phyloP scores from a whole-genome alignment of 2,797 vertebrate species.

The Callimico goeldii region DNA sequence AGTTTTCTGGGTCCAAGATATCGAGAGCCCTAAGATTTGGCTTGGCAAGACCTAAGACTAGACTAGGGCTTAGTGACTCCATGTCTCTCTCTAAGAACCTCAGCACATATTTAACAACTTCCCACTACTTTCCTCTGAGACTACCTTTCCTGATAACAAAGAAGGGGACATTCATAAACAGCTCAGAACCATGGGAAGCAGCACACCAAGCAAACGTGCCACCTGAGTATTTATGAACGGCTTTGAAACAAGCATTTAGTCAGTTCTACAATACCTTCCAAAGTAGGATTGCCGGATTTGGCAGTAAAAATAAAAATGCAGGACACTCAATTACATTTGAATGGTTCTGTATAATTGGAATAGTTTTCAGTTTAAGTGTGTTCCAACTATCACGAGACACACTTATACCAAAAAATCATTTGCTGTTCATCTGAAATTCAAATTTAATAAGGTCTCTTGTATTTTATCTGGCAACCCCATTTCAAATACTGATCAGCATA shows the following conservation, averaged over 20 bases:
- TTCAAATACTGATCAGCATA: background rate
- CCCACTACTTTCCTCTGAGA: background rate
- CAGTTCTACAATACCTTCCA: background rate
- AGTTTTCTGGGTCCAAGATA: background rate
- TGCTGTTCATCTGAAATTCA: background rate
- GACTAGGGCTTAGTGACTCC: background rate
- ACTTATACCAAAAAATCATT: background rate
- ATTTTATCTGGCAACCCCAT: background rate
- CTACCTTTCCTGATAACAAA: background rate
- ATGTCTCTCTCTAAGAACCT: background rate
- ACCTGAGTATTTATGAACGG: slow-evolving; percentile 24
- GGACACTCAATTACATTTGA: background rate
- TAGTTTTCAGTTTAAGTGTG: background rate
- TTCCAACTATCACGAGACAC: background rate
- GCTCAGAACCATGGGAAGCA: background rate
- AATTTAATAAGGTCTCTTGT: background rate
- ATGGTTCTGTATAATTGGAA: slow-evolving; percentile 23
- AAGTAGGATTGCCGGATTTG: background rate
- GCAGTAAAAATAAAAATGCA: slow-evolving; percentile 40
- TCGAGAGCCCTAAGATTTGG: background rate
- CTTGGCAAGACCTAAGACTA: background rate
- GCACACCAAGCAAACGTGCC: background rate
- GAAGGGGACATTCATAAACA: background rate
- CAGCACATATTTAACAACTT: background rate
- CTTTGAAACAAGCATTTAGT: slow-evolving; percentile 38